Percentiles rank a stretch among this genome's conserved stretches.
phyloP scores from a whole-genome alignment of 2,113 vertebrate genomes.

The Nycticebus coucang region DNA sequence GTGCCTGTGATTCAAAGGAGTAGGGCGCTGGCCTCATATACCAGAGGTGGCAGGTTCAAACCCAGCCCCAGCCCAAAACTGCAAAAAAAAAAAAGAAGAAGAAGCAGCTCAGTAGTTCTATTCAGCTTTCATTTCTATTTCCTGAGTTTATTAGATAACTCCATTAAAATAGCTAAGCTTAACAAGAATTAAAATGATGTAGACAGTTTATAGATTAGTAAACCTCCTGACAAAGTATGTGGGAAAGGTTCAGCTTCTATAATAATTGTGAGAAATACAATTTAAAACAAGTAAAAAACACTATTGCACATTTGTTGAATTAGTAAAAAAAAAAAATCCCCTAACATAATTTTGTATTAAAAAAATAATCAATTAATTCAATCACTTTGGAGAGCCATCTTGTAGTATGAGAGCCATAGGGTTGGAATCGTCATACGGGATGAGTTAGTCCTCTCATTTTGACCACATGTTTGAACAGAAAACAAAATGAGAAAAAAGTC shows the following conservation, averaged over 20 bases:
- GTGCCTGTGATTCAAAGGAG: too few species aligned
- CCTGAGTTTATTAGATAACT: constrained; percentile 14
- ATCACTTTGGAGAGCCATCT: neutral
- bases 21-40: too few species aligned
- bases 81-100: too few species aligned
- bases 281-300: neutral
- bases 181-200: constrained; percentile 25
- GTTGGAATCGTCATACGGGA: neutral
- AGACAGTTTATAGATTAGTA: neutral
- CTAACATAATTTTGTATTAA: neutral
- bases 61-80: too few species aligned
- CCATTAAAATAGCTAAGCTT: neutral
- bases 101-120: neutral
- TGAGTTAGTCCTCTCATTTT: neutral
- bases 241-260: neutral
- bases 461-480: neutral
- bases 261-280: neutral
- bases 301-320: neutral
- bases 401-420: neutral
- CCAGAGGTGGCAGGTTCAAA: too few species aligned
- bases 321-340: neutral
- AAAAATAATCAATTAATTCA: neutral
- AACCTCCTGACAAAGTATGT: neutral
- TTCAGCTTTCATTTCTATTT: constrained; percentile 21
- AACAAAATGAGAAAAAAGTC: neutral